Conservation (phyloP, 2,797 vertebrate genomes). For the Melanotaenia parkinsoni region DNA sequence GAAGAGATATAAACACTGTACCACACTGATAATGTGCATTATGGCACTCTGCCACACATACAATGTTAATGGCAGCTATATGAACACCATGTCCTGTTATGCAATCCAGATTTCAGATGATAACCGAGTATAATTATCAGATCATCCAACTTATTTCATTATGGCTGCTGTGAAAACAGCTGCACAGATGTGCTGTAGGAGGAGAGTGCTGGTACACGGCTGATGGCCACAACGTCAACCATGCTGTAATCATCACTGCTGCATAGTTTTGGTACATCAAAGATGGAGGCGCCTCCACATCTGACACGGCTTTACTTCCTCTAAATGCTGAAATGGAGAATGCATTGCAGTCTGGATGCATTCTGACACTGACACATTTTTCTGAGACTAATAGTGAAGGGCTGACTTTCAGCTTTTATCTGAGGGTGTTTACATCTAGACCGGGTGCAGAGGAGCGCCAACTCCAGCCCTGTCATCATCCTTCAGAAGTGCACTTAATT, state of each 20-base stretch:
- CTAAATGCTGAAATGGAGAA: not conserved
- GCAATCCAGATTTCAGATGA: not conserved
- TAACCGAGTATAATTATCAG: not conserved
- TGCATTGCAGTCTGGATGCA: not conserved
- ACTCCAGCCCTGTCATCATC: conserved; percentile 3
- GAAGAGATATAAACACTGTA: not conserved
- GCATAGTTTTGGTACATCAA: not conserved
- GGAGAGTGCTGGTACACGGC: too few relatives aligned
- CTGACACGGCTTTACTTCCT: not conserved
- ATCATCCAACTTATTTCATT: not conserved
- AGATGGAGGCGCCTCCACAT: not conserved
- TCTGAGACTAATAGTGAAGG: not conserved
- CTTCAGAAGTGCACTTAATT: not conserved
- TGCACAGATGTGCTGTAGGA: too few relatives aligned
- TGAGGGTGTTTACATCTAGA: conserved; percentile 6
- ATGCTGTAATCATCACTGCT: not conserved
- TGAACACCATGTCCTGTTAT: not conserved
- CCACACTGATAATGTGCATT: conserved; percentile 1
- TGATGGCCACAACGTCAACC: not conserved
- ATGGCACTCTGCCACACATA: not conserved
- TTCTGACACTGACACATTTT: not conserved
- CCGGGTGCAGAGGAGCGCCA: not conserved
- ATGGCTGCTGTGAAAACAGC: not conserved
- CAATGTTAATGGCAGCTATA: not conserved
- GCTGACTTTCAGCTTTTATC: conserved; percentile 15